Evolutionary conservation across 2,113 vertebrate species (phyloP).

Genomic region (Orientallactaga bullata): DNA sequence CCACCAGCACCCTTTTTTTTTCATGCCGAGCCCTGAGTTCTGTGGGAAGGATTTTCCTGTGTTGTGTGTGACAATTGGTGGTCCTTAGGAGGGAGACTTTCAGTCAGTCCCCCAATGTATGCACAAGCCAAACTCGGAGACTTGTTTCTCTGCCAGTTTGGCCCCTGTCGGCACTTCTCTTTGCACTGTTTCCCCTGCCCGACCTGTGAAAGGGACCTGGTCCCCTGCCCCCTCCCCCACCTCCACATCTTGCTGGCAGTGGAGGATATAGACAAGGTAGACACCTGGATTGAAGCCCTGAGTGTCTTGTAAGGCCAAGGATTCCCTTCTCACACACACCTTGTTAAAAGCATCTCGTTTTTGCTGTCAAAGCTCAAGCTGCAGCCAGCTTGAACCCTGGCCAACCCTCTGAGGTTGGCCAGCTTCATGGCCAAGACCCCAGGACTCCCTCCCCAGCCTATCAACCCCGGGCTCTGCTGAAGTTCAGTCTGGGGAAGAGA

Average conservation of each 20-base stretch:
- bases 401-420: background rate
- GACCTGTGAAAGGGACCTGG: background rate
- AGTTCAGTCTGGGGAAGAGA: background rate
- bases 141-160: background rate
- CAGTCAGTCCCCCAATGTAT: background rate
- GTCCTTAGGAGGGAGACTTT: background rate
- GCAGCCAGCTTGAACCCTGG: constrained; percentile 1
- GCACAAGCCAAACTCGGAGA: background rate
- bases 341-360: constrained; percentile 37
- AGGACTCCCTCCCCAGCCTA: background rate
- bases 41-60: background rate
- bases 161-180: background rate
- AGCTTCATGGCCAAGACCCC: background rate
- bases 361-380: constrained; percentile 25
- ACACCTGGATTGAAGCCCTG: background rate
- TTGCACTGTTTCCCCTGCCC: background rate
- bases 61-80: background rate
- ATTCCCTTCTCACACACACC: background rate
- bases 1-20: background rate
- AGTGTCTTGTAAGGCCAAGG: background rate
- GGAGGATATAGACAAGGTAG: background rate
- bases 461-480: background rate
- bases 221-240: background rate
- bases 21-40: background rate
- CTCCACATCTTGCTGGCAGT: background rate